Conservation (phyloP, 2,113 vertebrate genomes). For the Anhinga anhinga region DNA sequence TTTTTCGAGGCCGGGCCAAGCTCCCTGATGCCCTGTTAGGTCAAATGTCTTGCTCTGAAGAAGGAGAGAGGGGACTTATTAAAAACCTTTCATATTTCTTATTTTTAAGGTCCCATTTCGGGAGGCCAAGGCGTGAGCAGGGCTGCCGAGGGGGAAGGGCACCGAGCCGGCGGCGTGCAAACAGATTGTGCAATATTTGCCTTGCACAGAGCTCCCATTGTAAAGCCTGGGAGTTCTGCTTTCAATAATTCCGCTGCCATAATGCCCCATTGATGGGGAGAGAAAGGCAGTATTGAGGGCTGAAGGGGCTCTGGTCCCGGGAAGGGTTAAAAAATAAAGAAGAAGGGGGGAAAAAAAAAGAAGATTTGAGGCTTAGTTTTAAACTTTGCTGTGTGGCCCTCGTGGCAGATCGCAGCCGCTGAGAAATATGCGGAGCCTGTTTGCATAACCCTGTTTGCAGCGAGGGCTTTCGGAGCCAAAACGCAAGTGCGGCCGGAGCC, state of each 20-base stretch:
- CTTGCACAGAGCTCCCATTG: constrained; percentile 79
- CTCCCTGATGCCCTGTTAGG: constrained; percentile 56
- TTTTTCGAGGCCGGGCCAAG: neutral
- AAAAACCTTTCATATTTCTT: constrained; percentile 70
- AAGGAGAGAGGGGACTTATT: constrained; percentile 63
- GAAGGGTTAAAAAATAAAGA: constrained; percentile 74
- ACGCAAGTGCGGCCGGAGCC: neutral
- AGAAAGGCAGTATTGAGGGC: constrained; percentile 79
- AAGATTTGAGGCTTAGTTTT: neutral
- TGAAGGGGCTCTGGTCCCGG: neutral
- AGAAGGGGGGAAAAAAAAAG: neutral
- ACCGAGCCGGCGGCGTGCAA: constrained; percentile 57
- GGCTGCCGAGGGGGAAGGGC: constrained; percentile 64
- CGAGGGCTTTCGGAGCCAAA: neutral
- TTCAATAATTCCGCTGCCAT: constrained; percentile 77
- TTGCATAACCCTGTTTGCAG: constrained; percentile 47
- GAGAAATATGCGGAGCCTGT: constrained; percentile 47
- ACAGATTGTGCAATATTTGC: constrained; percentile 76
- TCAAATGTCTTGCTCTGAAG: constrained; percentile 64
- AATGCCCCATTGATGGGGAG: constrained; percentile 77
- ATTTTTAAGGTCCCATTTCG: constrained; percentile 42
- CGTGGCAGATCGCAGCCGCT: constrained; percentile 3
- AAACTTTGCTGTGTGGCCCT: constrained; percentile 57
- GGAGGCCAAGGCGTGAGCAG: constrained; percentile 37
- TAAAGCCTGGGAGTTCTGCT: constrained; percentile 75